Conservation (phyloP, 2,888 invertebrate species). For the Agrilus biguttatus region DNA sequence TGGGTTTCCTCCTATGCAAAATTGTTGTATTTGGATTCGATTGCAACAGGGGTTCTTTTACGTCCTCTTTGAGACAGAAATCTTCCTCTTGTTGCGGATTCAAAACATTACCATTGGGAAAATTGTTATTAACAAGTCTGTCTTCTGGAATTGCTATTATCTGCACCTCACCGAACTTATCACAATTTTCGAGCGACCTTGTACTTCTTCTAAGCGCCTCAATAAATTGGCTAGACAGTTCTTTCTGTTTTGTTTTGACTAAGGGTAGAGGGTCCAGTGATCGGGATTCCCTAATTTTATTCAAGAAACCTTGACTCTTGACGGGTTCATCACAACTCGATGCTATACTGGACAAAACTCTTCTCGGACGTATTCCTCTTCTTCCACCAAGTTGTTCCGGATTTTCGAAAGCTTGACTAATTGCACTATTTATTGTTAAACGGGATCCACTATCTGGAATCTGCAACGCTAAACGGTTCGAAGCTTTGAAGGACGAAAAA, state of each 20-base stretch:
- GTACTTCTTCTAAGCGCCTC: slow-evolving; percentile 13
- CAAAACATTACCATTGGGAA: slow-evolving; percentile 38
- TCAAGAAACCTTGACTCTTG: slow-evolving; percentile 23
- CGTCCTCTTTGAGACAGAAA: slow-evolving; percentile 24
- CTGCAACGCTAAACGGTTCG: slow-evolving; percentile 34
- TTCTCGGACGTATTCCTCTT: slow-evolving; percentile 25
- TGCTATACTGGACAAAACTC: slow-evolving; percentile 51
- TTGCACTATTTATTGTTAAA: slow-evolving; percentile 32
- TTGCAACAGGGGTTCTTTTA: slow-evolving; percentile 31
- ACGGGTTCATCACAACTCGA: slow-evolving; percentile 44
- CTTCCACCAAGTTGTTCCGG: slow-evolving; percentile 15
- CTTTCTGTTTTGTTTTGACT: slow-evolving; percentile 13
- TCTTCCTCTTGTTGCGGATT: slow-evolving; percentile 22
- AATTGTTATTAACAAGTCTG: slow-evolving; percentile 37
- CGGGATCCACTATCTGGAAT: slow-evolving; percentile 37
- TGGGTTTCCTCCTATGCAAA: slow-evolving; percentile 20
- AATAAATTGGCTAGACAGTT: slow-evolving; percentile 9
- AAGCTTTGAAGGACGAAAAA: slow-evolving; percentile 20
- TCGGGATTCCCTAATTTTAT: slow-evolving; percentile 42
- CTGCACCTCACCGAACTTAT: slow-evolving; percentile 28
- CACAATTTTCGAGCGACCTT: slow-evolving; percentile 36
- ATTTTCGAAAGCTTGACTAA: slow-evolving; percentile 24
- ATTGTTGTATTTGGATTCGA: slow-evolving; percentile 18
- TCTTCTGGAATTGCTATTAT: slow-evolving; percentile 32
- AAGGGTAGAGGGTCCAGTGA: slow-evolving; percentile 50